phyloP scores from a whole-genome alignment of 53 echinoderm and acorn worm genomes.

The Paracentrotus lividus region DNA sequence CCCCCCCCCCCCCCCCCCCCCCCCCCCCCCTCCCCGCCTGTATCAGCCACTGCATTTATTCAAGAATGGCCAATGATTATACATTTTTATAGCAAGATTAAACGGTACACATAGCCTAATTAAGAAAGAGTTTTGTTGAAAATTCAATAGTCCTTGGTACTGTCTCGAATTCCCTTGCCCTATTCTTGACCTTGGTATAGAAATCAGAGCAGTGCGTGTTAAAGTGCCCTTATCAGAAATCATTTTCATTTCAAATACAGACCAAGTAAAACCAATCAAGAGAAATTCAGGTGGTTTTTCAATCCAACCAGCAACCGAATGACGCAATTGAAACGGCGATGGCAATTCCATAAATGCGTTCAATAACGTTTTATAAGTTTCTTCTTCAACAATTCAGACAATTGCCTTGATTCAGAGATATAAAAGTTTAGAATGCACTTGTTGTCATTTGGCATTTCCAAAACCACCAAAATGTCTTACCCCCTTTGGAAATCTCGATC shows the following conservation, averaged over 20 bases:
- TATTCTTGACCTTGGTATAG: neutral
- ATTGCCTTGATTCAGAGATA: neutral
- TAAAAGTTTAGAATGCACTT: neutral
- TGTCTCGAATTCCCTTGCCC: conserved; percentile 17
- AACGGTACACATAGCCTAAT: too few species aligned
- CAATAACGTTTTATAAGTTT: neutral
- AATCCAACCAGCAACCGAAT: neutral
- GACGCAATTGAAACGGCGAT: neutral
- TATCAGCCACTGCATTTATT: too few species aligned
- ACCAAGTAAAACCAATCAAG: conserved; percentile 20
- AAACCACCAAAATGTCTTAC: neutral
- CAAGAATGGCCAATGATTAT: too few species aligned
- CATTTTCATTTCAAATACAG: conserved; percentile 39
- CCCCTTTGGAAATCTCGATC: too few species aligned
- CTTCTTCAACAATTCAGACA: neutral
- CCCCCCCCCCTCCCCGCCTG: neutral
- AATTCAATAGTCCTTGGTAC: too few species aligned
- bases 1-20: neutral
- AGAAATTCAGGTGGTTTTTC: conserved; percentile 10
- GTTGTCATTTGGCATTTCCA: neutral
- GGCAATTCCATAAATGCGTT: neutral
- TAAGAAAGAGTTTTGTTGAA: too few species aligned
- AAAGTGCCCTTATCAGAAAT: conserved; percentile 17
- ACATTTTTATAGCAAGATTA: too few species aligned
- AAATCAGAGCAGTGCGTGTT: conserved; percentile 7